Base-by-base conservation (phyloP, 2,797 vertebrate species). In the Argya squamiceps region DNA sequence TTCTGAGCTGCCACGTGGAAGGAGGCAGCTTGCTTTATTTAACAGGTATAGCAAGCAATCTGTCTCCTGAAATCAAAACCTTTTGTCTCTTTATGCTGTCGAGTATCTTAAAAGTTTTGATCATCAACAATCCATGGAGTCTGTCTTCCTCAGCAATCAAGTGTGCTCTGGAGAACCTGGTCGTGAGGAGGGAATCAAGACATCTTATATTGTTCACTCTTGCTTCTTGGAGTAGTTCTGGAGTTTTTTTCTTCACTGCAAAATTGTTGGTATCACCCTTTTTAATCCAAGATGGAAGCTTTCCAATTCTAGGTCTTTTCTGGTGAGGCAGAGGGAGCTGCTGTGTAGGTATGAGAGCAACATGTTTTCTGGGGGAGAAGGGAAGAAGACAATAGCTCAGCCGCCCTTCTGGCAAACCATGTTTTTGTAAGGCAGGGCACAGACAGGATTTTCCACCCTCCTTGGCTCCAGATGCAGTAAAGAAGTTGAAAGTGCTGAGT, bases 381-480 rank as follows among this genome's bases (percentile, higher is more conserved):
- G 53, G 59, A 94, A 88, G 80, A 88, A 88, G 78, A 67, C 78
- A 87, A 70, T 73, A 89, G 36, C 59, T 88, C 49, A 52, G 23
- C 29, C 3, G 1, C 75, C 55, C 39, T 80, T 93, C 73, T 89
- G 69, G 79, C 83, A 88, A 93, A 23, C 76, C 7, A 0, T 64
- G 34, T 37, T 93, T 88, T 84, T 91, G 69, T 9, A 1, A 88
- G 76, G 69, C 75, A 89, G 46, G 49, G 32, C 88, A 50, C 37
- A 73, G 91, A 88, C 79, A 85, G 76, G 94, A 85, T 93, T 96
- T 96, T 96, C 89, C 79, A 88, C 47, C 58, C 62, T 92, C n/a
- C 23, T 65, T 94, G 82, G 43, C 79, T 96, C 78, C 36, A 64
- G 30, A 58, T 13, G 15, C 34, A 69, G 75, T 44, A 50, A 75